A percentile compares a stretch with the other conserved stretches of the same genome.
phyloP scores from a whole-genome alignment of 2,888 invertebrate genomes.

The Lithophane ornitopus region DNA sequence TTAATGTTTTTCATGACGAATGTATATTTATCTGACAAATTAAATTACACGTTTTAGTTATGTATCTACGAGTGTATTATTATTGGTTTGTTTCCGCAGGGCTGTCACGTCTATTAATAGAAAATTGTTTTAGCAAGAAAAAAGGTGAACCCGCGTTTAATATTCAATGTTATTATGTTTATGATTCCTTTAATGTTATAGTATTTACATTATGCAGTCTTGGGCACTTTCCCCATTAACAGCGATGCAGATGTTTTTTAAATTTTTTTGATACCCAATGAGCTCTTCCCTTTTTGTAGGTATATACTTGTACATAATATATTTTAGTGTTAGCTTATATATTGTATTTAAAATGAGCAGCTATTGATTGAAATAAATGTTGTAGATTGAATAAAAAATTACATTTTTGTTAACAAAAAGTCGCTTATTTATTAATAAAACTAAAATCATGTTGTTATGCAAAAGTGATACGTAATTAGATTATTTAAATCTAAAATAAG shows the following conservation, averaged over 20 bases:
- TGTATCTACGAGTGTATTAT: conserved; percentile 45
- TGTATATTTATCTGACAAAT: conserved; percentile 56
- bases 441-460: not conserved
- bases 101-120: conserved; percentile 29
- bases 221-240: not conserved
- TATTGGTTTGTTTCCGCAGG: conserved; percentile 41
- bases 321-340: not conserved
- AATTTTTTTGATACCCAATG: not conserved
- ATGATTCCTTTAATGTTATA: not conserved
- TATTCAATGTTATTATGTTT: not conserved
- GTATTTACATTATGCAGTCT: not conserved
- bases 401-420: not conserved
- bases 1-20: conserved; percentile 37
- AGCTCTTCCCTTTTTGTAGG: not conserved
- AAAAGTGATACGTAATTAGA: not conserved
- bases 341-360: not conserved
- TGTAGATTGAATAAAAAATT: not conserved
- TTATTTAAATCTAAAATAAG: not conserved
- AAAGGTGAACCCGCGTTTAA: not conserved
- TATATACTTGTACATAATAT: not conserved
- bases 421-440: not conserved
- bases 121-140: not conserved
- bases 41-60: conserved; percentile 57
- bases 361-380: not conserved
- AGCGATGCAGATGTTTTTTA: not conserved